phyloP scores from a whole-genome alignment of 2,113 vertebrate genomes.

The Rhabdornis inornatus region DNA sequence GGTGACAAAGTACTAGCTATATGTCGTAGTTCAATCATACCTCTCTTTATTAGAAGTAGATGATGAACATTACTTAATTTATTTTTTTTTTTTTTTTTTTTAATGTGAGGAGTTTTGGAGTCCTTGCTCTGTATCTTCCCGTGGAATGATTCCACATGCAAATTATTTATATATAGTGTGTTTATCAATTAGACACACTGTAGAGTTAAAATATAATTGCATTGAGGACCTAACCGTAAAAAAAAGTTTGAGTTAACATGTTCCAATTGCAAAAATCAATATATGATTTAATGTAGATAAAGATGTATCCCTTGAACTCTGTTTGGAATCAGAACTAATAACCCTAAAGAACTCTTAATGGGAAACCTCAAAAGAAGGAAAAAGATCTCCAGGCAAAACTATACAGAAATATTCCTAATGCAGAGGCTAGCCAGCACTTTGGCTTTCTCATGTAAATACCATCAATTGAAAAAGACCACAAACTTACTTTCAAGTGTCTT shows the following conservation, averaged over 20 bases:
- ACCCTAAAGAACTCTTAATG: not conserved
- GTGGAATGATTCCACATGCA: not conserved
- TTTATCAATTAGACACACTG: not conserved
- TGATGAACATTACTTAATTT: not conserved
- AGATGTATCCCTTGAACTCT: not conserved
- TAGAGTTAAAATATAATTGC: not conserved
- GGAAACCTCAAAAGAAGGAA: not conserved
- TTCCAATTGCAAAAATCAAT: not conserved
- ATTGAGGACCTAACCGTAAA: not conserved
- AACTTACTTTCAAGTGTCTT: not conserved
- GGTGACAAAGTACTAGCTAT: not conserved
- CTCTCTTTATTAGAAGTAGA: not conserved
- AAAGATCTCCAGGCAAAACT: not conserved
- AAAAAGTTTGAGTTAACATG: not conserved
- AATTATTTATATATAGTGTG: not conserved
- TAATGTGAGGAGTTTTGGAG: not conserved
- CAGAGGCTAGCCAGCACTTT: not conserved
- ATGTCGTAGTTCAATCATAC: not conserved
- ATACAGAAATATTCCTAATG: not conserved
- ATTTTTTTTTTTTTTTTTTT: not conserved
- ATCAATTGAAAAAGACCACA: not conserved
- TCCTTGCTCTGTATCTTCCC: not conserved
- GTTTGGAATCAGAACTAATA: not conserved
- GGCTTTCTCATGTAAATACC: not conserved
- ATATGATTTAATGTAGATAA: not conserved